A percentile compares a stretch with the other conserved stretches of the same genome.
phyloP scores from a whole-genome alignment of 1,140 invertebrate species.

The Bombyx mori region ASM3026992v2 NC_085119.1:14583001-14583500 shows the following conservation, averaged over 20 bases:
- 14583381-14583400: no score
- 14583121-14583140: neutral
- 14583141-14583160: constrained; percentile 27
- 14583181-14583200: constrained; percentile 42
- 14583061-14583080: no score
- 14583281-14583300: constrained; percentile 14
- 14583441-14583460: no score
- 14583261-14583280: constrained; percentile 18
- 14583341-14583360: constrained; percentile 9
- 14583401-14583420: no score
- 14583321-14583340: constrained; percentile 9
- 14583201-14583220: constrained; percentile 45
- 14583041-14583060: no score
- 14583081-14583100: no score
- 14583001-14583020: no score
- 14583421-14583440: no score
- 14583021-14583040: no score
- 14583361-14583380: neutral
- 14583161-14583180: constrained; percentile 37
- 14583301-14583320: constrained; percentile 17
- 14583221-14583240: constrained; percentile 16
- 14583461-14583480: no score
- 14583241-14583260: constrained; percentile 12
- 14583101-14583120: neutral
- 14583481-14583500: no score